Evolutionary conservation across 2,113 vertebrate species (phyloP).

Genomic region (Brachirus orientalis): DNA sequence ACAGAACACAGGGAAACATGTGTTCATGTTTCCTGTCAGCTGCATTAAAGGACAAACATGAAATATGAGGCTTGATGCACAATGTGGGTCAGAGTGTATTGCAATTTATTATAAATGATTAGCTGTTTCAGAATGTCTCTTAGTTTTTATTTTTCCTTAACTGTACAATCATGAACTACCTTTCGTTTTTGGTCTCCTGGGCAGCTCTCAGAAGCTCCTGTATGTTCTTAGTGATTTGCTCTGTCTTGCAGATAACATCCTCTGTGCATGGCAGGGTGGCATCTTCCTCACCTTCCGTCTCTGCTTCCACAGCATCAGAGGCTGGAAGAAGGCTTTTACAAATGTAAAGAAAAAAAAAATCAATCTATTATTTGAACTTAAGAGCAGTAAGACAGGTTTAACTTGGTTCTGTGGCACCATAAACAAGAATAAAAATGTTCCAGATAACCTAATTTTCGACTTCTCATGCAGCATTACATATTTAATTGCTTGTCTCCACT

Average conservation of each 20-base stretch:
- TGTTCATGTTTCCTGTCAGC: constrained; percentile 57
- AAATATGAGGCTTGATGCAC: constrained; percentile 1
- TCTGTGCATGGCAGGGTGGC: constrained; percentile 91
- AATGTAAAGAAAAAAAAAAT: neutral
- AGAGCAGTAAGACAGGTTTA: neutral
- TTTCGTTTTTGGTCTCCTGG: constrained; percentile 97
- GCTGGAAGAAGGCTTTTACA: constrained; percentile 63
- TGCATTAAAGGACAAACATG: constrained; percentile 22
- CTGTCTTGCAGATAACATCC: constrained; percentile 96
- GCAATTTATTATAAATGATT: too few species aligned
- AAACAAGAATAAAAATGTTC: too few species aligned
- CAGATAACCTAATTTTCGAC: too few species aligned
- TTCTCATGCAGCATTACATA: too few species aligned
- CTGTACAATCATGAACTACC: constrained; percentile 74
- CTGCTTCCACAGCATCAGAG: constrained; percentile 78
- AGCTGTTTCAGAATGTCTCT: too few species aligned
- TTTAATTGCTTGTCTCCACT: too few species aligned
- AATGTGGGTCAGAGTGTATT: too few species aligned
- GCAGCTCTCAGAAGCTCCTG: constrained; percentile 95
- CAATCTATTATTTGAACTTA: neutral
- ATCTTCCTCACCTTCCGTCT: constrained; percentile 75
- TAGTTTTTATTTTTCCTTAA: too few species aligned
- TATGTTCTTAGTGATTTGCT: constrained; percentile 99
- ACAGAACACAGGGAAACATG: constrained; percentile 19
- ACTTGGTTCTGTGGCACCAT: too few species aligned